These are phyloP conservation scores for Acestrorhynchus altus DNA, from an alignment of 2,797 vertebrate species.

Conservation along the genomic window DNA sequence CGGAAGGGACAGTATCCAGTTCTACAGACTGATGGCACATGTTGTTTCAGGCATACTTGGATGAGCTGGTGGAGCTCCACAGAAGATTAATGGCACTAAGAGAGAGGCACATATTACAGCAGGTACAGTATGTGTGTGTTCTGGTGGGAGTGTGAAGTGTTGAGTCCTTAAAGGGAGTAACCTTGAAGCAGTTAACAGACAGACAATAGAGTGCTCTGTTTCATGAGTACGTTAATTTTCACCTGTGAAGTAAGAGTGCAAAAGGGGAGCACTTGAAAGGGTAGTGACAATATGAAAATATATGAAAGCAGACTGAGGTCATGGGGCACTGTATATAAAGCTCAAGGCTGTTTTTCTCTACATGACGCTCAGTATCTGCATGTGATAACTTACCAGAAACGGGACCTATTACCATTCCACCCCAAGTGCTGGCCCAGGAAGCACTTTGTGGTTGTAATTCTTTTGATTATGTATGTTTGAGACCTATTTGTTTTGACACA, in stretches of 20 bases:
- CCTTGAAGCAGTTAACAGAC: background rate
- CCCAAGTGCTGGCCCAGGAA: slow-evolving; percentile 36
- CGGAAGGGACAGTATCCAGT: background rate
- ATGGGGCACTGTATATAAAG: slow-evolving; percentile 3
- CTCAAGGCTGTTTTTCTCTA: slow-evolving; percentile 17
- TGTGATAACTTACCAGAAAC: slow-evolving; percentile 30
- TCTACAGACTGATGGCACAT: slow-evolving; percentile 15
- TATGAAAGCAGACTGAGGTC: slow-evolving; percentile 1
- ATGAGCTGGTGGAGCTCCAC: slow-evolving; percentile 97
- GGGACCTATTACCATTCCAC: slow-evolving; percentile 27
- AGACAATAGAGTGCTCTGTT: background rate
- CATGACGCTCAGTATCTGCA: slow-evolving; percentile 25
- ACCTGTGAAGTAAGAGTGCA: background rate
- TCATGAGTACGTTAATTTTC: background rate
- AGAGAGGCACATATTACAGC: slow-evolving; percentile 88
- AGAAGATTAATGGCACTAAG: slow-evolving; percentile 94
- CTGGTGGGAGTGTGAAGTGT: background rate
- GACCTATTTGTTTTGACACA: slow-evolving; percentile 56
- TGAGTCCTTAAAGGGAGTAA: background rate
- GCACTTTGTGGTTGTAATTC: slow-evolving; percentile 32
- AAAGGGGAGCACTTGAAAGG: background rate
- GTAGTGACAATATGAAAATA: background rate
- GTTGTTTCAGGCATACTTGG: slow-evolving; percentile 88
- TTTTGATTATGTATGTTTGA: slow-evolving; percentile 52
- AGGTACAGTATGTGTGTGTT: slow-evolving; percentile 73